phyloP scores from a whole-genome alignment of 2,888 invertebrate genomes.

The Trileptium ribeirensis region DNA sequence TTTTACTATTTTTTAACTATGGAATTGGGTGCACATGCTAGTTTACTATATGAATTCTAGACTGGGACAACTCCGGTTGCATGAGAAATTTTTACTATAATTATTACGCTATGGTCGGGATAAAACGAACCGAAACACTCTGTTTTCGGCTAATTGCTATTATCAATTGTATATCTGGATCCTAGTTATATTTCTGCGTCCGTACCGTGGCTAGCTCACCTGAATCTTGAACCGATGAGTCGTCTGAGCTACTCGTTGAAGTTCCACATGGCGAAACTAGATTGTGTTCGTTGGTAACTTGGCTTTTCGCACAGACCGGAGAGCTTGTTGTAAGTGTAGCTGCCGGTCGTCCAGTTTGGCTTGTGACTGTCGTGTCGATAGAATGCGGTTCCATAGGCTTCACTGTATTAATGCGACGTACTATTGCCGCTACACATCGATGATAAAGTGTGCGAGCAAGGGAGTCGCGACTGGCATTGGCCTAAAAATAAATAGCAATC shows the following conservation, averaged over 20 bases:
- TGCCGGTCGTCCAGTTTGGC: neutral
- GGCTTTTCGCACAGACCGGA: neutral
- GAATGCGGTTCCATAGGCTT: conserved; percentile 59
- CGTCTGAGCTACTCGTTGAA: conserved; percentile 50
- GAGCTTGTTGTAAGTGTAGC: too few species aligned
- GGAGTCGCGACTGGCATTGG: conserved; percentile 77
- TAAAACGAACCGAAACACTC: too few species aligned
- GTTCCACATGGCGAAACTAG: conserved; percentile 1
- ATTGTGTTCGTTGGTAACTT: neutral
- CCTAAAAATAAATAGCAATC: conserved; percentile 58
- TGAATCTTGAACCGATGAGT: conserved; percentile 19
- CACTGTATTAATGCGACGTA: conserved; percentile 80
- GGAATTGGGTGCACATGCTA: too few species aligned
- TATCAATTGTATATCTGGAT: too few species aligned
- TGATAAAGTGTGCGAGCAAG: conserved; percentile 85
- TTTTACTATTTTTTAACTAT: too few species aligned
- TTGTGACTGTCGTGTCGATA: neutral
- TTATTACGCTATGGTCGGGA: too few species aligned
- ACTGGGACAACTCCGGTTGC: too few species aligned
- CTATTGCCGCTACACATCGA: conserved; percentile 85
- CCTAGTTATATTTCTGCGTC: too few species aligned
- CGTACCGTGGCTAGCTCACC: too few species aligned
- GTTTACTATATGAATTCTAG: too few species aligned
- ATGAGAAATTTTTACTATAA: too few species aligned
- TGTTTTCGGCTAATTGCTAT: too few species aligned